These are phyloP conservation scores for Clarias magur DNA, from an alignment of 2,113 vertebrate genomes.

Conservation along the genomic window DNA sequence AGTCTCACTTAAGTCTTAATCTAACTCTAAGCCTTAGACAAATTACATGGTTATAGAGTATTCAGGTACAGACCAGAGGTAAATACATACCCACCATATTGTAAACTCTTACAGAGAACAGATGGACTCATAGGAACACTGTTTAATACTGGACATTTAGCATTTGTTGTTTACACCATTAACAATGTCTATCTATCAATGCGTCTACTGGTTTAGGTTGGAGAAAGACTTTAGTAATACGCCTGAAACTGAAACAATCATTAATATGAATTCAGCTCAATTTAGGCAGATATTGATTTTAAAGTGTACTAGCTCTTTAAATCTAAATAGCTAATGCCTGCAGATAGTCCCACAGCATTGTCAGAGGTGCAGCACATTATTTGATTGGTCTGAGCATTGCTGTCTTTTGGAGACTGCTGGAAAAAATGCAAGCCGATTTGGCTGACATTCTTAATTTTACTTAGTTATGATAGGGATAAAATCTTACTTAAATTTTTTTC, in stretches of 20 bases:
- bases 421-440: neutral
- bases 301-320: neutral
- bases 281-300: neutral
- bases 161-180: neutral
- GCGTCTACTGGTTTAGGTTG: neutral
- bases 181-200: neutral
- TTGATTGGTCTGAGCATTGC: neutral
- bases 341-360: neutral
- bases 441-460: neutral
- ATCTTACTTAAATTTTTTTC: no score
- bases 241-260: neutral
- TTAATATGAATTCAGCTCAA: no score
- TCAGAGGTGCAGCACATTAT: neutral
- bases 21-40: neutral
- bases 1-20: neutral
- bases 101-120: neutral
- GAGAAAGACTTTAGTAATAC: neutral
- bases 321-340: neutral
- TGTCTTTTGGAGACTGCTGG: neutral
- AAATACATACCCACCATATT: neutral
- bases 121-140: neutral
- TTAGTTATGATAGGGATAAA: no score
- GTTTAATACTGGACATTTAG: neutral
- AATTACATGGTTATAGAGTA: neutral
- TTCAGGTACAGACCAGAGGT: neutral